Evolutionary conservation across 1,140 invertebrate species (phyloP).

Genomic region (Meloidogyne floridensis): DNA sequence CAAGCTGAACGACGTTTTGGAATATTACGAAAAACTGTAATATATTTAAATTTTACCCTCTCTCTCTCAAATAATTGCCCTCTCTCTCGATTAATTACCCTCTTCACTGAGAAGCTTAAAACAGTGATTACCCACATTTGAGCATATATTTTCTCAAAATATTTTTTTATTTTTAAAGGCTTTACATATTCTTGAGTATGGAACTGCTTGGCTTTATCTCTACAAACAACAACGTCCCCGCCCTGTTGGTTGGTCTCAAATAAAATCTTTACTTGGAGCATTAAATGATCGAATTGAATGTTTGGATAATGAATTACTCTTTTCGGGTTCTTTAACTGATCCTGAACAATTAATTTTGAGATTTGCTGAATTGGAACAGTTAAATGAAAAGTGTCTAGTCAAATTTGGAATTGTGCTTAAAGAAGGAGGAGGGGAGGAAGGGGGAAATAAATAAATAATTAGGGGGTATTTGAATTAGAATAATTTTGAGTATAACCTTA

Average conservation of each 20-base stretch:
- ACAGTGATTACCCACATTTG: too few relatives aligned
- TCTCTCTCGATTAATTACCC: too few relatives aligned
- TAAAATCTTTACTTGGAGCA: conserved; percentile 14
- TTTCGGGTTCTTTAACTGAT: conserved; percentile 22
- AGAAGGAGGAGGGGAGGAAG: not conserved
- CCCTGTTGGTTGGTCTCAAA: conserved; percentile 18
- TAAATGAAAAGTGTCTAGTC: conserved; percentile 18
- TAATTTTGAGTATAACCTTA: too few relatives aligned
- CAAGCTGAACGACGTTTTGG: conserved; percentile 15
- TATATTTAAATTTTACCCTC: too few relatives aligned
- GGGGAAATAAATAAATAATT: too few relatives aligned
- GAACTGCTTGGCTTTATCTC: conserved; percentile 22
- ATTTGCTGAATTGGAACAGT: conserved; percentile 15
- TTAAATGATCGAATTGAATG: conserved; percentile 14
- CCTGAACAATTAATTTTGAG: conserved; percentile 3
- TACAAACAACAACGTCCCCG: conserved; percentile 20
- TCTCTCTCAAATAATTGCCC: too few relatives aligned
- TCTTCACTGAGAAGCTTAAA: too few relatives aligned
- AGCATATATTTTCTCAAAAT: not conserved
- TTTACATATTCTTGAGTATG: conserved; percentile 23
- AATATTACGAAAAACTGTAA: conserved; percentile 20
- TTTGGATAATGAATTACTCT: conserved; percentile 31
- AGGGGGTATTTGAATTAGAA: too few relatives aligned
- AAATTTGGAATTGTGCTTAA: conserved; percentile 15
- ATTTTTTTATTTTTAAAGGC: not conserved